Evolutionary conservation across 2,113 vertebrate genomes (phyloP), one percentile per base, ranked within the genome.

Genomic region (Castor canadensis): DNA sequence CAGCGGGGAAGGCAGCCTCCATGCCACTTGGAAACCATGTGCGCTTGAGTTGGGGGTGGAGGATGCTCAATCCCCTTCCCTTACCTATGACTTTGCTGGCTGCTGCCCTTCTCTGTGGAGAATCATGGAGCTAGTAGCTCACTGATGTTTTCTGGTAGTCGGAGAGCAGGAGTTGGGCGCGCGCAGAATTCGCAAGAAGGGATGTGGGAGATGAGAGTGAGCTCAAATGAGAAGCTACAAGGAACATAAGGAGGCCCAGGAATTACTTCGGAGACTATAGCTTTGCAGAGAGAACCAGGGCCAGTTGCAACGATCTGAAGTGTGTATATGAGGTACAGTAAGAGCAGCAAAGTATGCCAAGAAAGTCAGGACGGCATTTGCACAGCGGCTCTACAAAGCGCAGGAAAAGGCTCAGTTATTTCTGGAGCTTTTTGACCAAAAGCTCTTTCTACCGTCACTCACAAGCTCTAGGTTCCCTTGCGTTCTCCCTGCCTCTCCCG

Each of bases 171-270:
- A 49, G 38, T 40, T 89, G 19, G 22, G 12, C 7, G 24, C 52
- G 40, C 9, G 9, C 16, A 1, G 58, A 95, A 92, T 95, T 95
- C 12, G 16, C 67, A 30, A 81, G 58, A 96, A 76, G 35, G 81
- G 66, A 20, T 47, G 56, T n/a, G 3, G 10, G 60, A 19, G 19
- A n/a, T 62, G 43, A 72, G 35, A 30, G 32, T 2, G 12, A 71
- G 38, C 5, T 69, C 79, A n/a, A 60, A 79, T 11, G 66, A 85
- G 79, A 92, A 94, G 35, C 38, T 16, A 3, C 22, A 12, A 13
- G 32, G 3, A 72, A 26, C 16, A 0, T 1, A 49, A 73, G 17
- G 67, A 35, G 30, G 64, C 19, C 64, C 35, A 5, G 1, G 0
- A 49, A 43, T 62, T 67, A 17, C 56, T 84, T 88, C 66, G 0